Base-by-base conservation (phyloP, 1,140 invertebrate species). In the Whitmania pigra region DNA sequence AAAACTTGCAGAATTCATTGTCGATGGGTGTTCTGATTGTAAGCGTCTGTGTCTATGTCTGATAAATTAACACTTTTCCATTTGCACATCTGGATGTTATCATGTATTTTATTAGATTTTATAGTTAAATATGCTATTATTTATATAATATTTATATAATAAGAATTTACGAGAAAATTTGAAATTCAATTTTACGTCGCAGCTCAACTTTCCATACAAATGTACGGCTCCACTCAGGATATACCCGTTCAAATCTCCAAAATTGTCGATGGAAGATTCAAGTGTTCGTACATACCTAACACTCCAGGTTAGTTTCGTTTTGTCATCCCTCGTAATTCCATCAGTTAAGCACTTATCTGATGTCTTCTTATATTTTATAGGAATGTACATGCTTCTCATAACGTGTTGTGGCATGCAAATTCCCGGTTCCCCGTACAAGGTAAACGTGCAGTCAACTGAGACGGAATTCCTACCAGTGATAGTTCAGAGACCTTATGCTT, bases 1-100 rank as follows among this genome's bases (percentile, higher is more conserved):
- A 22, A 90, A 95, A 79, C 88, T 89, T 77, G 88, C 93, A 1
- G 90, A 94, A 78, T 99, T 99, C 81, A 90, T 91, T 29, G 93
- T 99, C 76, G 94, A 99, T 83, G 94, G 92, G 18, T 63, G 57
- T 63, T 31, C 22, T 13, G 57, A 63, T 63, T 63, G 57, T 63
- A 63, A 63, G 15, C 43, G 43, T 15, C 20, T 63, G 29, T 31
- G 27, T 22, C 57, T 22, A n/a, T n/a, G n/a, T n/a, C n/a, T n/a
- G 31, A 36, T 36, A 36, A 36, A 36, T 36, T 36, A 36, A 6
- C 31, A 6, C 2, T 36, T 36, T 36, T 36, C 2, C 31, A 36
- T 36, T 36, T 36, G 6, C n/a, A n/a, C n/a, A n/a, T n/a, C 6
- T 36, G 31, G 31, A 36, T 6, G 2, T 36, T 36, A 36, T 36